Base-by-base conservation (phyloP, 2,888 invertebrate genomes). In the Taphrorychus bicolor region DNA sequence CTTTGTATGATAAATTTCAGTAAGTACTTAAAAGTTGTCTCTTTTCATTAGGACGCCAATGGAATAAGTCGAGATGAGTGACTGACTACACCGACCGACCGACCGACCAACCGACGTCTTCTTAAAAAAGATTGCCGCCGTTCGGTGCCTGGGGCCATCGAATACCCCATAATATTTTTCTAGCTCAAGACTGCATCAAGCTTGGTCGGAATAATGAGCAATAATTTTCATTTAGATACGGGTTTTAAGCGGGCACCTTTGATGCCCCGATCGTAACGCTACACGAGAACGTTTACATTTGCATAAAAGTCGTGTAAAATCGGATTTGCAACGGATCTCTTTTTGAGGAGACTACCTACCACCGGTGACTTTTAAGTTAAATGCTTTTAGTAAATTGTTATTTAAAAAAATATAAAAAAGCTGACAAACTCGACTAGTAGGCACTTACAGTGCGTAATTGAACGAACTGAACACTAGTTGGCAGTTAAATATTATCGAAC, bases 81-180 rank as follows among this genome's bases (percentile, higher is more conserved):
- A 53, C 53, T 61, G 58, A 64, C 57, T 56, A 56, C 23, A 56
- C 23, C 48, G 48, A 42, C 49, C 32, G 42, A 32, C 32, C 32
- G 32, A 56, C 23, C 48, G 48, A 42, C 49, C 32, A 22, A 32
- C 32, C 32, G 32, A 9, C 32, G 7, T 32, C 32, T 32, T 56
- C 56, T 42, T 42, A 51, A 64, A 58, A 58, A 64, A 64, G 64
- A 64, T 64, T 24, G 64, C 58, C 64, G 57, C 64, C 57, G 53
- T 66, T 59, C 58, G 16, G 24, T 21, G 58, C 64, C 58, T 32
- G n/a, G 19, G 58, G 64, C 52, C 57, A 64, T 64, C 52, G 51
- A 59, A 56, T 58, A 49, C 49, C n/a, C 52, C 58, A 32, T 54
- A 59, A 56, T 49, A 49, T 54, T 45, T 54, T 66, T 66, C 23